Evolutionary conservation across 2,888 invertebrate species (phyloP).

Genomic region (Caenorhabditis sp.): DNA sequence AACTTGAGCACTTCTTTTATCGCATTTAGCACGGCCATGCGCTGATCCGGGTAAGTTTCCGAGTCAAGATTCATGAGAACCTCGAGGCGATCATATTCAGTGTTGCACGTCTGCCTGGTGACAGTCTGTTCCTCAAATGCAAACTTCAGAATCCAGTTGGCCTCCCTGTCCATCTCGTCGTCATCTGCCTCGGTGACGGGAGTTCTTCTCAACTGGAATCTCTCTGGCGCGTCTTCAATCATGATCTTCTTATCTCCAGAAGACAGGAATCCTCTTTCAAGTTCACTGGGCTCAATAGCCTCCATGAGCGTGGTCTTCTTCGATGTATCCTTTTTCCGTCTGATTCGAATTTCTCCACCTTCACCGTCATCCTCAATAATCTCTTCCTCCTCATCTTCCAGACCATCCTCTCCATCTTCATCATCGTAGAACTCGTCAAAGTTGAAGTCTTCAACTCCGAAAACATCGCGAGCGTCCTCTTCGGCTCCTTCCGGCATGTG

Average conservation of each 20-base stretch:
- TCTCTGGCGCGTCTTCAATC: constrained; percentile 85
- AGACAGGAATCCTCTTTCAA: constrained; percentile 96
- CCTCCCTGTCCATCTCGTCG: constrained; percentile 93
- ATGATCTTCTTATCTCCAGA: constrained; percentile 92
- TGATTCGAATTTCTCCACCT: constrained; percentile 83
- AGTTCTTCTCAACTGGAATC: constrained; percentile 74
- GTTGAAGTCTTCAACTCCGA: constrained; percentile 95
- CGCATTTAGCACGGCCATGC: constrained; percentile 26
- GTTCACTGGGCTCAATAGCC: constrained; percentile 93
- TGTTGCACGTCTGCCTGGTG: constrained; percentile 11
- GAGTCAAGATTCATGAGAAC: constrained; percentile 18
- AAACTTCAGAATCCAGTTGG: constrained; percentile 97
- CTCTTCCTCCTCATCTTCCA: constrained; percentile 80
- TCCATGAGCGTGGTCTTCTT: constrained; percentile 76
- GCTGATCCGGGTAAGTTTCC: neutral
- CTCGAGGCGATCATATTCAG: constrained; percentile 40
- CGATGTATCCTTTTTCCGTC: constrained; percentile 56
- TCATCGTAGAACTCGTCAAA: constrained; percentile 85
- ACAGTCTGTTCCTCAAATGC: constrained; percentile 87
- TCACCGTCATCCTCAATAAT: constrained; percentile 78
- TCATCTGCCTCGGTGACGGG: constrained; percentile 79
- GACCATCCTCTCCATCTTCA: constrained; percentile 76
- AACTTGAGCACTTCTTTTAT: constrained; percentile 64
- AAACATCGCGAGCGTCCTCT: constrained; percentile 95
- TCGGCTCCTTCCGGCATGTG: constrained; percentile 71